A percentile compares a stretch with the other conserved stretches of the same genome.
Conservation (phyloP, 2,113 vertebrate species). For the Scytalopus superciliaris region DNA sequence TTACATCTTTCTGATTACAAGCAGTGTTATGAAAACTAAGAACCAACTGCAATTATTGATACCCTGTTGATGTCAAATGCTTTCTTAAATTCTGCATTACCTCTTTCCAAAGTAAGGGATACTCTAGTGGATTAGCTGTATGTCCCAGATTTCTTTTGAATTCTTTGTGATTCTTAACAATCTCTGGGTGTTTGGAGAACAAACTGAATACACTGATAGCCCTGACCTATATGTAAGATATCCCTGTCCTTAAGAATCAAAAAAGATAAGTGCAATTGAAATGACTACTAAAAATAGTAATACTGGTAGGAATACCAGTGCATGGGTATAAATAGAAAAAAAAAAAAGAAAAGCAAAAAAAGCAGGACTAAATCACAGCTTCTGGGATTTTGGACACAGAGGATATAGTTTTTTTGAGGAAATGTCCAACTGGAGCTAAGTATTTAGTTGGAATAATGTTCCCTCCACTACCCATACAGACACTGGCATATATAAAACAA, state of each 20-base stretch:
- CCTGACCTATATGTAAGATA: background rate
- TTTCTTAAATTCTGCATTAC: background rate
- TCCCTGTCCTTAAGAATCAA: background rate
- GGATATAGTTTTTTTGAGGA: background rate
- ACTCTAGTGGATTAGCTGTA: background rate
- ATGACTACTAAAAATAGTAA: background rate
- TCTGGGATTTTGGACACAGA: background rate
- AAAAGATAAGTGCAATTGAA: background rate
- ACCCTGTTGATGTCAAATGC: background rate
- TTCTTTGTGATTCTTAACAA: background rate
- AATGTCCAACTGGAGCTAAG: background rate
- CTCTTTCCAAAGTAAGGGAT: background rate
- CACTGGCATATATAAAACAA: background rate
- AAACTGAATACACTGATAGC: background rate
- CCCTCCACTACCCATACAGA: background rate
- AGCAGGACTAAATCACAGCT: rapidly evolving
- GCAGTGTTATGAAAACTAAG: background rate
- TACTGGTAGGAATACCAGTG: background rate
- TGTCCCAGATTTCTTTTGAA: background rate
- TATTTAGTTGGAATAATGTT: background rate
- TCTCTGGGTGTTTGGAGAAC: background rate
- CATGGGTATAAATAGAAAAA: background rate
- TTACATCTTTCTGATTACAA: background rate
- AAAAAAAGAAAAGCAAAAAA: too few relatives aligned
- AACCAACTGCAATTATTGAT: background rate